Conservation (phyloP, 2,797 vertebrate genomes). For the Scyliorhinus canicula region DNA sequence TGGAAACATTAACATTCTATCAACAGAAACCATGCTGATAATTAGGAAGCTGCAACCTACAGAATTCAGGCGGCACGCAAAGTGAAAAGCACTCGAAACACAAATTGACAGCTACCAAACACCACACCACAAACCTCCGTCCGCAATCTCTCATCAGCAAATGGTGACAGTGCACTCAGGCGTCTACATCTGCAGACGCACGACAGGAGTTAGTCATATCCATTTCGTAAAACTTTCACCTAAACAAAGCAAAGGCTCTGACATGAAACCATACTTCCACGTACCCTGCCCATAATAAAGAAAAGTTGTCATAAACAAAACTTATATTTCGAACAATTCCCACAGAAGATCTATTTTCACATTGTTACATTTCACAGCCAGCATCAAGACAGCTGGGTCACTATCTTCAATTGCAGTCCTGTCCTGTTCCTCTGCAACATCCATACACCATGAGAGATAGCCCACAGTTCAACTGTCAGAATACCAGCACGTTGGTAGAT, state of each 20-base stretch:
- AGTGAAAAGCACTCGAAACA: not conserved
- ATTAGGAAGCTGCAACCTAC: not conserved
- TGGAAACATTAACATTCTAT: not conserved
- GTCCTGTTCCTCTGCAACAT: not conserved
- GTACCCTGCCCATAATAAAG: too few species aligned
- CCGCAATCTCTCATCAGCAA: not conserved
- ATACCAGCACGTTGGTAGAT: not conserved
- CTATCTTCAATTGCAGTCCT: too few species aligned
- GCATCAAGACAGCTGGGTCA: not conserved
- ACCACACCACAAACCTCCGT: not conserved
- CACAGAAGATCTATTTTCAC: not conserved
- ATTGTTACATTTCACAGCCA: not conserved
- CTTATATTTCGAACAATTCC: not conserved
- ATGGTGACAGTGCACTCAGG: not conserved
- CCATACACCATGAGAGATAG: not conserved
- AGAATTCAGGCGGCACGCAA: not conserved
- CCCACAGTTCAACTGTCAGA: not conserved
- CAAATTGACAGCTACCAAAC: not conserved
- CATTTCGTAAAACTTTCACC: not conserved
- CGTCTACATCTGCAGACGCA: not conserved
- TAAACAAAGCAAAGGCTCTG: not conserved
- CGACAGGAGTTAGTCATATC: not conserved
- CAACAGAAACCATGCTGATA: not conserved
- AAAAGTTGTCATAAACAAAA: not conserved
- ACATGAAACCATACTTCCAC: too few species aligned